These are phyloP conservation scores for Phoebastria nigripes DNA, from an alignment of 2,797 vertebrate species.

Conservation along the genomic window DNA sequence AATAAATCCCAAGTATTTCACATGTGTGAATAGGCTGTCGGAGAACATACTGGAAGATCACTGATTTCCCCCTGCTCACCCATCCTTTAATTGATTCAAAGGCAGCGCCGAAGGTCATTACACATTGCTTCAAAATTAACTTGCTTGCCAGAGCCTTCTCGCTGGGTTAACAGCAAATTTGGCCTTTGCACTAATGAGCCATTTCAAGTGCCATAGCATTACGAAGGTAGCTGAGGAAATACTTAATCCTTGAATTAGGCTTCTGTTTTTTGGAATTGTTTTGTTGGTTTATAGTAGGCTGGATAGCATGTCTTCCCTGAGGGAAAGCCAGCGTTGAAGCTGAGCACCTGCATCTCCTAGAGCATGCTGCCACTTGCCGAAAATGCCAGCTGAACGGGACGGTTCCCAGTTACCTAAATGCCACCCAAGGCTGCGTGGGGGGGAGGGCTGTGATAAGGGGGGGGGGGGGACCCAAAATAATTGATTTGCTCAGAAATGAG, in stretches of 20 bases:
- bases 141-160: neutral
- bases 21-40: fast-evolving
- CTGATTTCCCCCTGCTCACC: neutral
- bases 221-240: neutral
- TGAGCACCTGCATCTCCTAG: neutral
- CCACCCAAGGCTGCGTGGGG: neutral
- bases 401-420: neutral
- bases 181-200: neutral
- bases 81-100: neutral
- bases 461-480: no score
- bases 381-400: neutral
- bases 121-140: neutral
- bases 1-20: neutral
- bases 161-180: neutral
- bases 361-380: fast-evolving
- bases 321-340: neutral
- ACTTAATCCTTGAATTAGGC: neutral
- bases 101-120: fast-evolving
- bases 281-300: neutral
- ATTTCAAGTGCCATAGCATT: fast-evolving
- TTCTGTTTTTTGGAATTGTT: neutral
- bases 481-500: neutral
- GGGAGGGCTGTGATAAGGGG: neutral
- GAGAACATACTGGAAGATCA: neutral
- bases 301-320: neutral